Percentiles rank a stretch among this genome's conserved stretches.
Evolutionary conservation across 2,888 invertebrate genomes (phyloP).

Genomic region (Cerastoderma edule): DNA sequence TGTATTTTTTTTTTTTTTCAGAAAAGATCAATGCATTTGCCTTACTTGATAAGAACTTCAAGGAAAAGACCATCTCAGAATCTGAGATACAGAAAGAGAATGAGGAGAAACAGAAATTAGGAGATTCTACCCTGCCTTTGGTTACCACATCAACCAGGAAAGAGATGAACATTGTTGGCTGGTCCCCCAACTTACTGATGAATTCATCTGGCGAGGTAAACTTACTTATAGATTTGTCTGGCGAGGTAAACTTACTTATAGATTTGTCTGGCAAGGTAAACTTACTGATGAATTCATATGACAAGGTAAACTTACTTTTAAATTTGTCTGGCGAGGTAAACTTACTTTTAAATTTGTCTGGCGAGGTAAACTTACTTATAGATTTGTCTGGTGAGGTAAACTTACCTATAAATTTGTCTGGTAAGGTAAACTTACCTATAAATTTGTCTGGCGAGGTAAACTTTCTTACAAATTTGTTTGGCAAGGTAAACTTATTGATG

Average conservation of each 20-base stretch:
- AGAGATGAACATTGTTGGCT: constrained; percentile 71
- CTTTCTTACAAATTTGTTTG: too few species aligned
- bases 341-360: too few species aligned
- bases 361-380: too few species aligned
- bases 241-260: constrained; percentile 69
- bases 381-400: too few species aligned
- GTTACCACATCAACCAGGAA: constrained; percentile 59
- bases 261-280: constrained; percentile 74
- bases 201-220: constrained; percentile 75
- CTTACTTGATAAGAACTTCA: constrained; percentile 58
- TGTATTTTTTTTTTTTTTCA: constrained; percentile 9
- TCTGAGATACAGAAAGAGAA: constrained; percentile 32
- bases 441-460: too few species aligned
- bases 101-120: constrained; percentile 55
- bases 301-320: constrained; percentile 71
- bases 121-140: constrained; percentile 61
- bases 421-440: too few species aligned
- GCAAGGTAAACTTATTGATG: too few species aligned
- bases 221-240: constrained; percentile 71
- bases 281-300: constrained; percentile 71
- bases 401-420: too few species aligned
- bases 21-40: constrained; percentile 63
- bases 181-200: constrained; percentile 73
- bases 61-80: constrained; percentile 43
- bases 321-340: too few species aligned